Base-by-base conservation (phyloP, 2,888 invertebrate species). In the Spodoptera littoralis region DNA sequence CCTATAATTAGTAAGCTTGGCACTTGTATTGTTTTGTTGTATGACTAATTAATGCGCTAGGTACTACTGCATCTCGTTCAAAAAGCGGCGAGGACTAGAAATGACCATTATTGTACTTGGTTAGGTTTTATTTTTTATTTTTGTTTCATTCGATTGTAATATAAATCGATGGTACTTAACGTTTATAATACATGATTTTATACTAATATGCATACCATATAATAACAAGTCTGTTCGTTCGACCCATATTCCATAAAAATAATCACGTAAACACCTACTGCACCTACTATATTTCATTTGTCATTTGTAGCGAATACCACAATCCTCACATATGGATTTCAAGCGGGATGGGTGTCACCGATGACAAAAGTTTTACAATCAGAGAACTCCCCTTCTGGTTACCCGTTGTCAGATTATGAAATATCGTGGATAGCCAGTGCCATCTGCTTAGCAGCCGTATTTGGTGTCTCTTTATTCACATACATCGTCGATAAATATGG, bases 321-420 rank as follows among this genome's bases (percentile, higher is more conserved):
- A 5, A 76, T 90, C 13, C 84, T 93, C 36, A 86, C 85, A 18
- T 85, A 90, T 57, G 93, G 94, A 0, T 82, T 88, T 11, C 87
- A 87, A 54, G 76, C 86, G 13, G 93, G 93, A 2, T 94, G 92
- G 91, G 82, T 92, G 3, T 90, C 95, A 2, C 91, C 93, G 5
- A 89, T 89, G 58, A 81, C 90, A 50, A 86, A 88, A 13, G 77
- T 86, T 36, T 81, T 94, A 48, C 82, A 90, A 70, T 88, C 90
- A 3, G 70, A 73, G 43, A 50, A 54, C 4, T 85, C 88, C 0
- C 89, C 90, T 0, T 70, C 85, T 11, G 89, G 87, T 1, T 65
- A 64, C 9, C 81, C 88, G 0, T 60, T 95, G 61, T 84, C 84
- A 12, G 79, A 86, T 51, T 79, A 80, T 51, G 86, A 88, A 66